phyloP scores from a whole-genome alignment of 1,140 invertebrate species.

The Scaptomyza montana region DNA sequence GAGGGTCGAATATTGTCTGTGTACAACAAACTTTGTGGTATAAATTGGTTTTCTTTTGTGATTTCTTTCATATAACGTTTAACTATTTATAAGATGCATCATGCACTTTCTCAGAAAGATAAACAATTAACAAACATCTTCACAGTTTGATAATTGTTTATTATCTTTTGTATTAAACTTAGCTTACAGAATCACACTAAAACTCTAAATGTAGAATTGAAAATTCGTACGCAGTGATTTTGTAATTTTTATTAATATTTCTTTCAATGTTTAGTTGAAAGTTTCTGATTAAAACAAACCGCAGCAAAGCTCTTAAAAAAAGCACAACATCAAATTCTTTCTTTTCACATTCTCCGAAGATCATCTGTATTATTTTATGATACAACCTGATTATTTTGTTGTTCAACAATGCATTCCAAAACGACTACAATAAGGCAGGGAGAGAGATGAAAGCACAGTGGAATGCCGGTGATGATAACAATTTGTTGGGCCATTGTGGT shows the following conservation, averaged over 20 bases:
- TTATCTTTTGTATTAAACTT: too few species aligned
- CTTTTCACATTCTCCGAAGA: background rate
- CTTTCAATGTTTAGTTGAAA: background rate
- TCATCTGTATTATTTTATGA: background rate
- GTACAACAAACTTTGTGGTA: background rate
- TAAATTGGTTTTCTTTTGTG: background rate
- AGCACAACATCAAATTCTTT: too few species aligned
- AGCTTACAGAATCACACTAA: too few species aligned
- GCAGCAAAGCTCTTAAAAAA: too few species aligned
- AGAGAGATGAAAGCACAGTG: background rate
- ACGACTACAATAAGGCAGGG: background rate
- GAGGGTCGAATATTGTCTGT: background rate
- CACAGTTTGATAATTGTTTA: too few species aligned
- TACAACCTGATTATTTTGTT: background rate
- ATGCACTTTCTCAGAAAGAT: too few species aligned
- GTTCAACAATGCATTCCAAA: conserved; percentile 1
- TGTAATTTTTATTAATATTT: too few species aligned
- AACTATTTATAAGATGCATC: too few species aligned
- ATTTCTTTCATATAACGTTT: too few species aligned
- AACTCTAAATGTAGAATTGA: too few species aligned
- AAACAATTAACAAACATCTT: too few species aligned
- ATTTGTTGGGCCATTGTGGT: conserved; percentile 10
- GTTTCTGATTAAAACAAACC: background rate
- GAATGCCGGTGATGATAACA: conserved; percentile 1
- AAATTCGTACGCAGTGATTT: too few species aligned